Base-by-base conservation (phyloP, 2,797 vertebrate genomes). In the Ctenopoma kingsleyae region DNA sequence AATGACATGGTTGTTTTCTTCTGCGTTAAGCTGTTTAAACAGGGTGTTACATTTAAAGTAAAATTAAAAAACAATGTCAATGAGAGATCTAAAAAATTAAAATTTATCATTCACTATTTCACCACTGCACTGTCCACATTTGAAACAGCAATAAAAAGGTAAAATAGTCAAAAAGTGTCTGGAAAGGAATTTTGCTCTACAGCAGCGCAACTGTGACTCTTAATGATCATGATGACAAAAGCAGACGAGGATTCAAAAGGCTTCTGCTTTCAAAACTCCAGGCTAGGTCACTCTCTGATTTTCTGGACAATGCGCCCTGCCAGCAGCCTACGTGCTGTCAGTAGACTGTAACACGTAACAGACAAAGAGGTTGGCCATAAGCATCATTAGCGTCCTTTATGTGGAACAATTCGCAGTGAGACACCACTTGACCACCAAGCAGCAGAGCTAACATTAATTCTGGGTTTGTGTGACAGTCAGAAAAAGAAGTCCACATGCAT, bases 351-450 rank as follows among this genome's bases (percentile, higher is more conserved):
- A 72, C 70, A 27, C 58, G 50, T 36, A 54, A 74, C 11, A 6
- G 59, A 71, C 69, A 32, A 52, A 43, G 27, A 70, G 62, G 64
- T 36, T 16, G 27, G 48, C 66, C 68, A 13, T 19, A 36, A 79
- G 74, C 74, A 66, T 85, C 74, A 86, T 91, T 87, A 90, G 74
- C 1, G 23, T 74, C 60, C 58, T 83, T 81, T 78, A 81, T 76
- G 69, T 38, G 63, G 52, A 74, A 48, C 50, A 52, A 74, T 51
- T 71, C 57, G 71, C 75, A 85, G 68, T 58, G 62, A 84, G 65
- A 60, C 76, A 27, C 78, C 75, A 80, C 67, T 79, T 73, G 77
- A 83, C 71, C 83, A 76, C 61, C 59, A 48, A 70, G 73, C 49
- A 30, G 53, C 8, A 46, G 62, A 54, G 69, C 64, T 52, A 64